Evolutionary conservation across 2,797 vertebrate species (phyloP), one percentile per base, ranked within the genome.

Genomic region (Meda fulgida): DNA sequence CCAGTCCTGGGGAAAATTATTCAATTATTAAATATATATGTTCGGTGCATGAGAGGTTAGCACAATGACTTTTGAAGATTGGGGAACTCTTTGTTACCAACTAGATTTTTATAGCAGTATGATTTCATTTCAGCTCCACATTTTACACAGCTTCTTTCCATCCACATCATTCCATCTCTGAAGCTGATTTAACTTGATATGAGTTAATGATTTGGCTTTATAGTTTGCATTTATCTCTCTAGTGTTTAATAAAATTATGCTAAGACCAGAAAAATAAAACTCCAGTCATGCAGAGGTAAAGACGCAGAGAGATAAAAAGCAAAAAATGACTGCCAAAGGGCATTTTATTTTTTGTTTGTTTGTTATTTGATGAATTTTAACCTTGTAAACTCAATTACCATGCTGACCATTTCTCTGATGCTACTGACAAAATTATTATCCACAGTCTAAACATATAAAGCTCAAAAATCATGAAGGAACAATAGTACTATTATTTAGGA

Each of bases 141-240:
- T 77, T 83, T 77, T 53, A 67, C 63, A 83, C 82, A 66, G 46
- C 63, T 69, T 84, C 63, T 9, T 69, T 40, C 46, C 11, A 75
- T 84, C 72, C 69, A 23, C 63, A 67, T 36, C 18, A 16, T 51
- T 80, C 29, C 63, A 48, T 51, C 19, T 67, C 5, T 67, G 78
- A 51, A 80, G 46, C 65, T 69, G 82, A 84, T 84, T 65, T 66
- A 51, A 66, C 40, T 4, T 43, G 65, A 83, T 83, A 83, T 7
- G 43, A 76, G 58, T 51, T 84, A 58, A 78, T 77, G 78, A 69
- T 77, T 55, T 31, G 48, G 66, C 38, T 58, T 78, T 55, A 36
- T 78, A 36, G 18, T 53, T 77, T 55, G n/a, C n/a, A n/a, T 69
- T 70, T 69, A 70, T 78, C 63, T 78, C 51, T 60, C n/a, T 19